Evolutionary conservation across 2,797 vertebrate genomes (phyloP).

Genomic region (Coreius guichenoti): DNA sequence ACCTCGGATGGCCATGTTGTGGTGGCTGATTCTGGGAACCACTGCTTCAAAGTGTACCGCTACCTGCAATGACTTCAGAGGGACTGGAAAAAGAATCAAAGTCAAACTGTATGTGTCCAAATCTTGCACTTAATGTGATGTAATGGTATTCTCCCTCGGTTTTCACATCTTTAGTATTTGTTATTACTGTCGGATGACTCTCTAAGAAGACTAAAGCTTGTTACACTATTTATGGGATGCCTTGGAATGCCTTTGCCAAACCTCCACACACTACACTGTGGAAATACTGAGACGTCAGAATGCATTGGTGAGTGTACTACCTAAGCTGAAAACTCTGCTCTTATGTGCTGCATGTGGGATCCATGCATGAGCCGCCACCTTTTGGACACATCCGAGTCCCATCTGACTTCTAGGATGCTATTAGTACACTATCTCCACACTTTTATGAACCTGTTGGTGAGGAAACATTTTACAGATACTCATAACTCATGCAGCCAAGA

Average conservation of each 20-base stretch:
- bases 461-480: background rate
- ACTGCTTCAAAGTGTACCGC: conserved; percentile 99
- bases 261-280: conserved; percentile 25
- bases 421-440: background rate
- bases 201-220: conserved; percentile 34
- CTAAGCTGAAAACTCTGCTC: background rate
- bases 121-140: conserved; percentile 46
- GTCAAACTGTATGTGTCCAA: conserved; percentile 21
- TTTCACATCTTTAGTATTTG: conserved; percentile 18
- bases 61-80: conserved; percentile 87
- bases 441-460: background rate
- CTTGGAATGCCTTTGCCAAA: conserved; percentile 46
- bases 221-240: conserved; percentile 24
- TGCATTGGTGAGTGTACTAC: conserved; percentile 5
- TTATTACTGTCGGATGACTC: conserved; percentile 21
- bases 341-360: conserved; percentile 30
- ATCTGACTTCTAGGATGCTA: conserved; percentile 6
- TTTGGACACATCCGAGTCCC: background rate
- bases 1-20: conserved; percentile 97
- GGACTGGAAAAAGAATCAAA: background rate
- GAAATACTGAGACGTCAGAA: conserved; percentile 13
- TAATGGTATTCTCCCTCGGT: conserved; percentile 16
- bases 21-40: conserved; percentile 98
- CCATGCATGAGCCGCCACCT: conserved; percentile 17
- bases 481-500: background rate